Conservation (phyloP, 2,797 vertebrate species). For the Neomorphus geoffroyi region DNA sequence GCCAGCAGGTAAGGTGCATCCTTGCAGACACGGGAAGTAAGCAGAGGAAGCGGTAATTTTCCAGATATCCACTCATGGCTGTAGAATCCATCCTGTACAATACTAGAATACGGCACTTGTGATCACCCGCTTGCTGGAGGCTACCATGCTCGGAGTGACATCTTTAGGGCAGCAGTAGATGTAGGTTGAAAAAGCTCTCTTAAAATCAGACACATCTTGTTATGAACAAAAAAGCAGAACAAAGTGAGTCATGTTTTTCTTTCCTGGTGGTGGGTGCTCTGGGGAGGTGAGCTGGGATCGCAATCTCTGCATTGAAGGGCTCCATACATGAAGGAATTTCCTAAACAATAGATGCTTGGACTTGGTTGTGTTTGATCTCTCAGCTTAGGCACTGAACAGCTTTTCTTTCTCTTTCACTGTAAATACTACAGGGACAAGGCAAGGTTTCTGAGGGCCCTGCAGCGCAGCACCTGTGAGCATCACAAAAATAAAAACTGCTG, state of each 20-base stretch:
- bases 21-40: neutral
- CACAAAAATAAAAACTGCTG: neutral
- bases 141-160: neutral
- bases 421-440: neutral
- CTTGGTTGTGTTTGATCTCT: neutral
- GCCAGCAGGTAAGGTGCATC: accelerated
- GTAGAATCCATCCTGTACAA: neutral
- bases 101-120: neutral
- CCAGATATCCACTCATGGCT: neutral
- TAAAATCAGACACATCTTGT: neutral
- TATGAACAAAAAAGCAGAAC: neutral
- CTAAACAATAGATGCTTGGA: neutral
- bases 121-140: neutral
- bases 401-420: neutral
- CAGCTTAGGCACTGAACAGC: neutral
- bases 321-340: neutral
- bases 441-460: neutral
- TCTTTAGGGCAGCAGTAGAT: accelerated
- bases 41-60: neutral
- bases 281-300: neutral
- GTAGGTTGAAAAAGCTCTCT: neutral
- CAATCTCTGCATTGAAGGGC: neutral
- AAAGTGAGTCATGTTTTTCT: neutral
- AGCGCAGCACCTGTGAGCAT: neutral
- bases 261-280: neutral